Percentiles rank a stretch among this genome's conserved stretches.
Evolutionary conservation across 35 echinoderm and acorn worm species (phyloP).

Genomic region (Amphiura filiformis): DNA sequence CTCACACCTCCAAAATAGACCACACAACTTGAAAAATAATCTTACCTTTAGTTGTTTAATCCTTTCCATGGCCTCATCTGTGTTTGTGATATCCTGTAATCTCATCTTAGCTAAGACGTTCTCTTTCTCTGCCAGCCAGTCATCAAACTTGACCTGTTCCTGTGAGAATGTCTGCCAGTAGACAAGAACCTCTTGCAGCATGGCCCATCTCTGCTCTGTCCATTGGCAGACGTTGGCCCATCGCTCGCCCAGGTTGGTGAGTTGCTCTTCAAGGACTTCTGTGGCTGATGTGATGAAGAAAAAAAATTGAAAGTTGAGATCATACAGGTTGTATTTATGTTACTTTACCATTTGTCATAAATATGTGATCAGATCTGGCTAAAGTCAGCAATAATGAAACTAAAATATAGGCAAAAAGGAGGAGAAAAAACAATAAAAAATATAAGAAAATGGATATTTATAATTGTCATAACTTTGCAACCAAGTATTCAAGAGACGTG

Average conservation of each 20-base stretch:
- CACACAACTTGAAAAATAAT: too few species aligned
- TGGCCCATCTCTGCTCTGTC: slow-evolving; percentile 76
- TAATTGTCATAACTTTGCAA: too few species aligned
- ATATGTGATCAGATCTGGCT: too few species aligned
- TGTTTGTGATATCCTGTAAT: slow-evolving; percentile 35
- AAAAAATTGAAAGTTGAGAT: too few species aligned
- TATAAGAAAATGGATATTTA: too few species aligned
- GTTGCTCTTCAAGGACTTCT: slow-evolving; percentile 75
- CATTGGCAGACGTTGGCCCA: slow-evolving; percentile 91
- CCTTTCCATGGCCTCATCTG: slow-evolving; percentile 59
- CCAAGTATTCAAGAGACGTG: too few species aligned
- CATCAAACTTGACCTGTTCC: slow-evolving; percentile 65
- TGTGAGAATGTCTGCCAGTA: slow-evolving; percentile 80
- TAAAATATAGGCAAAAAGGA: too few species aligned
- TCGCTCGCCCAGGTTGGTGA: slow-evolving; percentile 79
- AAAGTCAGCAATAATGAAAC: too few species aligned
- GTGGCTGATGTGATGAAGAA: slow-evolving; percentile 45
- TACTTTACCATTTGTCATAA: too few species aligned
- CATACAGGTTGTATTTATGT: too few species aligned
- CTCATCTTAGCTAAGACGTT: slow-evolving; percentile 67
- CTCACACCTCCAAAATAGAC: too few species aligned
- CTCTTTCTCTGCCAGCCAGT: slow-evolving; percentile 87
- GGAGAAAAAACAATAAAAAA: too few species aligned
- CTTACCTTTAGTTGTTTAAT: slow-evolving; percentile 89
- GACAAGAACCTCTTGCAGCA: slow-evolving; percentile 62